These are phyloP conservation scores for Vultur gryphus DNA, from an alignment of 2,797 vertebrate genomes.

Conservation along the genomic window DNA sequence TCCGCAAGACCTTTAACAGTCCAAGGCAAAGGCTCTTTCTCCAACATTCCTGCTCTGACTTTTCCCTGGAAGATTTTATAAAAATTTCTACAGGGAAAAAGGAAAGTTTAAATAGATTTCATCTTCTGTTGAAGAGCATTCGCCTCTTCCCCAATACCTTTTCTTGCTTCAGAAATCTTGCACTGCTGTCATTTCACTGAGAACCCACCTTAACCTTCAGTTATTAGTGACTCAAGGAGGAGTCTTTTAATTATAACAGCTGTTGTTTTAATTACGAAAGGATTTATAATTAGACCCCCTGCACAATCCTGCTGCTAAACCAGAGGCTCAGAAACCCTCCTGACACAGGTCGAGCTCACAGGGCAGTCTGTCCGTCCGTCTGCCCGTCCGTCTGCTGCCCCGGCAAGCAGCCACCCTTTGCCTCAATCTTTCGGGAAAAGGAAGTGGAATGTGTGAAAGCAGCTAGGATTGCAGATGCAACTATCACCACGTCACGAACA, in stretches of 20 bases:
- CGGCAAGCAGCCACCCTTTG: constrained; percentile 39
- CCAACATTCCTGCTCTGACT: neutral
- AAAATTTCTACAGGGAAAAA: neutral
- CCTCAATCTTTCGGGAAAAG: constrained; percentile 14
- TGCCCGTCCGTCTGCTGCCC: neutral
- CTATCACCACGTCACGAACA: neutral
- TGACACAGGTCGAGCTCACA: neutral
- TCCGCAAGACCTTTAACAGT: neutral
- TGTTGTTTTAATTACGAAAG: constrained; percentile 72
- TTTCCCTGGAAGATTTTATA: neutral
- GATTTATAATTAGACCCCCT: constrained; percentile 60
- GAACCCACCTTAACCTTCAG: constrained; percentile 40
- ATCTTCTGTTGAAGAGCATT: neutral
- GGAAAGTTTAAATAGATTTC: neutral
- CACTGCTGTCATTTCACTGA: neutral
- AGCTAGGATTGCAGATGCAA: neutral
- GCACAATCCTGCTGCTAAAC: constrained; percentile 39
- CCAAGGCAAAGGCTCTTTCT: neutral
- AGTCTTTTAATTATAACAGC: constrained; percentile 71
- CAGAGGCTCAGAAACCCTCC: constrained; percentile 22
- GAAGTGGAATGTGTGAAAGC: neutral
- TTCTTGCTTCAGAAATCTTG: constrained; percentile 27
- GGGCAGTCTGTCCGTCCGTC: neutral
- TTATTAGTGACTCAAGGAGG: constrained; percentile 64
- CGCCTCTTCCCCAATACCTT: neutral